These are phyloP conservation scores for Azorinus chamasolen DNA, from an alignment of 2,888 invertebrate species.

Conservation along the genomic window DNA sequence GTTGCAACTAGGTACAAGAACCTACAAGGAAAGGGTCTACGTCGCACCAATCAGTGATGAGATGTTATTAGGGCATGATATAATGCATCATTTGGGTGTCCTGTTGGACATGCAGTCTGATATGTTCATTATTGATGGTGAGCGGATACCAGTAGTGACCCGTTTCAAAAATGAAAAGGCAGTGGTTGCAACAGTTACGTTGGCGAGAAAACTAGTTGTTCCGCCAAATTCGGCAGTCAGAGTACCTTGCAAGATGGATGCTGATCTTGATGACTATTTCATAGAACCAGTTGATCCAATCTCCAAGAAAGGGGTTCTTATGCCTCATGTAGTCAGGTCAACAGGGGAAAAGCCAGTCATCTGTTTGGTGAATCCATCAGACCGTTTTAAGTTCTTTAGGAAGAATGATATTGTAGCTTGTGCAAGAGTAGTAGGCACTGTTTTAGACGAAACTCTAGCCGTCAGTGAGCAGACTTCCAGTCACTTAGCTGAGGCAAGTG, in stretches of 20 bases:
- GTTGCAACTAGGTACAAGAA: slow-evolving; percentile 1
- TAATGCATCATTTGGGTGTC: slow-evolving; percentile 12
- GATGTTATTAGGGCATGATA: slow-evolving; percentile 14
- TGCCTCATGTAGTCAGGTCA: slow-evolving; percentile 14
- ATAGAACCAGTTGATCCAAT: slow-evolving; percentile 18
- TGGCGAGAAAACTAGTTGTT: background rate
- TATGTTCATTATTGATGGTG: slow-evolving; percentile 23
- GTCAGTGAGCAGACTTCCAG: too few species aligned
- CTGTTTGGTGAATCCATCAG: slow-evolving; percentile 23
- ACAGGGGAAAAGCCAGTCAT: slow-evolving; percentile 9
- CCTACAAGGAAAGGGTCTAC: slow-evolving; percentile 10
- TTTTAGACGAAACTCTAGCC: too few species aligned
- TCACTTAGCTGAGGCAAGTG: too few species aligned
- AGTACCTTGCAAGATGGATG: slow-evolving; percentile 14
- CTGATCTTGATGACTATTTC: slow-evolving; percentile 3
- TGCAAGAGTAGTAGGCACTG: too few species aligned
- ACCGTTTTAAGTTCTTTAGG: slow-evolving; percentile 6
- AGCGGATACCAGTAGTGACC: background rate
- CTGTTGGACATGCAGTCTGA: slow-evolving; percentile 16
- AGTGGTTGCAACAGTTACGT: slow-evolving; percentile 4
- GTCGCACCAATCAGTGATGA: slow-evolving; percentile 15
- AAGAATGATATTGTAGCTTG: slow-evolving; percentile 14
- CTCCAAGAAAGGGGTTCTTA: slow-evolving; percentile 7
- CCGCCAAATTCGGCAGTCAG: slow-evolving; percentile 35
- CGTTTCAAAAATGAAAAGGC: background rate